Conservation (phyloP, 2,888 invertebrate species). For the Thera obeliscata region DNA sequence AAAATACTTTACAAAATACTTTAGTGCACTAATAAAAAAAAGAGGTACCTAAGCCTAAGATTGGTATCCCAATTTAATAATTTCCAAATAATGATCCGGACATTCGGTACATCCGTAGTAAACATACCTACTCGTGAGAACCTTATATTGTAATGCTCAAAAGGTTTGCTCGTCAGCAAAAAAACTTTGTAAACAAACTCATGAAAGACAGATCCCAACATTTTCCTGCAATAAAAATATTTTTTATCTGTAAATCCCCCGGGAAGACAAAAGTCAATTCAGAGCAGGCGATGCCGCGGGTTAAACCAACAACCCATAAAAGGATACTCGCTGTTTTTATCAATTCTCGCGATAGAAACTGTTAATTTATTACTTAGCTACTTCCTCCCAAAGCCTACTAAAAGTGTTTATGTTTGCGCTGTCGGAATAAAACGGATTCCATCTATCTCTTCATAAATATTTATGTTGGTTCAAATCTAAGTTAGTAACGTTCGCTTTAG, state of each 20-base stretch:
- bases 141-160: not conserved
- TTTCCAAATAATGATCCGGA: not conserved
- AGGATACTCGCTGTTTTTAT: conserved; percentile 22
- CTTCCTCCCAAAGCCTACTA: conserved; percentile 9
- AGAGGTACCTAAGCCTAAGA: no score
- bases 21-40: no score
- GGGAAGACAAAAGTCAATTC: conserved; percentile 28
- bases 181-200: conserved; percentile 13
- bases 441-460: no score
- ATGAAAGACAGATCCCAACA: conserved; percentile 9
- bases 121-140: not conserved
- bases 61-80: no score
- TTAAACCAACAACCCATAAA: conserved; percentile 20
- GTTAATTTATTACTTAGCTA: conserved; percentile 17
- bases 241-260: conserved; percentile 22
- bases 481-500: no score
- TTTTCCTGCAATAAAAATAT: conserved; percentile 26
- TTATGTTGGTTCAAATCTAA: no score
- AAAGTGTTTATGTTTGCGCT: not conserved
- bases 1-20: no score
- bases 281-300: conserved; percentile 25
- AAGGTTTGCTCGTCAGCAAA: not conserved
- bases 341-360: conserved; percentile 33
- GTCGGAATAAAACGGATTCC: conserved; percentile 2
- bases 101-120: no score